A percentile compares a stretch with the other conserved stretches of the same genome.
phyloP scores from a whole-genome alignment of 1,140 invertebrate species.

The Drosophila subpulchrella region DNA sequence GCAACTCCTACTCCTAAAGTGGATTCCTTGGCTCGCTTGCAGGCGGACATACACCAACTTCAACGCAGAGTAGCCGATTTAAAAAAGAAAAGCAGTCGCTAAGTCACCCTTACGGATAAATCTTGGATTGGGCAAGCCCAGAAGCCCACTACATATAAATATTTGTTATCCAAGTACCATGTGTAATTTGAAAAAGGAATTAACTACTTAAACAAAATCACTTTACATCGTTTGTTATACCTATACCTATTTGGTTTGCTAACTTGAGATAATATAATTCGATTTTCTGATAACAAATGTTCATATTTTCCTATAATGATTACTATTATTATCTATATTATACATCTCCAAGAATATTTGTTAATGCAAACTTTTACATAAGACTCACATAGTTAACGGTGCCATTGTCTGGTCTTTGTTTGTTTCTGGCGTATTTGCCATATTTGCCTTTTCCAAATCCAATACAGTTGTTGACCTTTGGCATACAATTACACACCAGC shows the following conservation, averaged over 20 bases:
- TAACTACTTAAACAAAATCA: too few species aligned
- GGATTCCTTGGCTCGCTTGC: not conserved
- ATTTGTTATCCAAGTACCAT: too few species aligned
- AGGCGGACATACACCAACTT: not conserved
- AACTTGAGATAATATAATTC: too few species aligned
- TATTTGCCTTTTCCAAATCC: slow-evolving; percentile 38
- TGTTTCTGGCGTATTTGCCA: slow-evolving; percentile 12
- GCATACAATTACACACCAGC: slow-evolving; percentile 62
- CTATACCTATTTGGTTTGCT: too few species aligned
- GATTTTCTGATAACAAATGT: too few species aligned
- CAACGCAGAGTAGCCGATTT: not conserved
- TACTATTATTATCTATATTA: too few species aligned
- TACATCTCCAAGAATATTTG: not conserved
- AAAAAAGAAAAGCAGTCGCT: not conserved
- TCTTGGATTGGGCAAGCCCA: too few species aligned
- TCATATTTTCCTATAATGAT: too few species aligned
- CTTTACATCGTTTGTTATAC: too few species aligned
- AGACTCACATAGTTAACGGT: not conserved
- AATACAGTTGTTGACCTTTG: slow-evolving; percentile 69
- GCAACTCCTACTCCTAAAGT: not conserved
- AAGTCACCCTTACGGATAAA: not conserved
- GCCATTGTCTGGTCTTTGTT: slow-evolving; percentile 7
- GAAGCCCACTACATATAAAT: too few species aligned
- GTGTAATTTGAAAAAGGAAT: too few species aligned
- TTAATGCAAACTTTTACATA: not conserved